Evolutionary conservation across 2,888 invertebrate species (phyloP).

Genomic region (Drosophila neonasuta): DNA sequence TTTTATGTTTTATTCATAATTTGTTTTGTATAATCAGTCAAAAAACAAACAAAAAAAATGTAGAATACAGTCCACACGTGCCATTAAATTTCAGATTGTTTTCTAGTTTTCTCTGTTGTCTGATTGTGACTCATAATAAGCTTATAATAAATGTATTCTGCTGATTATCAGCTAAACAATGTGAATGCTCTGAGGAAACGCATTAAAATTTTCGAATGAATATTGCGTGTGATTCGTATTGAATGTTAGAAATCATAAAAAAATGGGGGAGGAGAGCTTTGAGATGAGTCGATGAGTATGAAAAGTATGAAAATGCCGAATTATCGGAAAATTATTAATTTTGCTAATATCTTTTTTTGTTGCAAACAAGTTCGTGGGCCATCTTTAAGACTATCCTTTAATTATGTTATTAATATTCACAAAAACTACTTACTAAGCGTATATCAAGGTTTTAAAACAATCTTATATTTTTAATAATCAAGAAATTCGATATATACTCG

Average conservation of each 20-base stretch:
- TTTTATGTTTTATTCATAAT: slow-evolving; percentile 1
- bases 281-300: not conserved
- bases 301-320: not conserved
- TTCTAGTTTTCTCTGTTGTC: slow-evolving; percentile 17
- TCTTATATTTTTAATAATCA: no score
- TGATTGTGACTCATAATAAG: slow-evolving; percentile 13
- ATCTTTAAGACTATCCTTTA: not conserved
- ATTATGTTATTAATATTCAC: not conserved
- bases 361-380: not conserved
- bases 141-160: slow-evolving; percentile 6
- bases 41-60: not conserved
- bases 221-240: not conserved
- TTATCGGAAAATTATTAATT: not conserved
- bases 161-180: not conserved
- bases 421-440: no score
- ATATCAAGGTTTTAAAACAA: no score
- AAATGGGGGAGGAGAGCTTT: not conserved
- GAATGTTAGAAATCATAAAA: not conserved
- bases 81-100: slow-evolving; percentile 6
- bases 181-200: not conserved
- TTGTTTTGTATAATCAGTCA: slow-evolving; percentile 3
- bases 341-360: no score
- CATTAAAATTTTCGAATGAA: not conserved
- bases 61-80: slow-evolving; percentile 12
- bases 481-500: no score